phyloP scores from a whole-genome alignment of 2,113 vertebrate genomes.

The Paedocypris sp. region DNA sequence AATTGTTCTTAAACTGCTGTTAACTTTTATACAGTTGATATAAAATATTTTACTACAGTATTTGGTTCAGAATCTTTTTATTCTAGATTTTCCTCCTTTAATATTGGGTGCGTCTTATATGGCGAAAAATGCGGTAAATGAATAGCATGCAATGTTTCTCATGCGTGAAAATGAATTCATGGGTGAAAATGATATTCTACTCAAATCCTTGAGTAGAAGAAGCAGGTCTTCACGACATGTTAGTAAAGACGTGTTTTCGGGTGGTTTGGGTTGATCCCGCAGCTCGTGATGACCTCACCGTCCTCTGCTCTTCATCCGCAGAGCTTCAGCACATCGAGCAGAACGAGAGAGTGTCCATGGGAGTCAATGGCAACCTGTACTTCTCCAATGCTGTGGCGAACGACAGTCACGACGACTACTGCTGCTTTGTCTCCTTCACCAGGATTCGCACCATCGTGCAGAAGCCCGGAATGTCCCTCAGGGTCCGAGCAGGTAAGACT shows the following conservation, averaged over 20 bases:
- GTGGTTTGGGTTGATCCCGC: background rate
- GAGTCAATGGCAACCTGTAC: slow-evolving; percentile 81
- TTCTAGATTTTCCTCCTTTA: too few species aligned
- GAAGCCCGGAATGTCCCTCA: slow-evolving; percentile 74
- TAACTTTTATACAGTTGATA: too few species aligned
- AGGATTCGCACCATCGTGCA: slow-evolving; percentile 81
- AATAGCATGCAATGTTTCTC: too few species aligned
- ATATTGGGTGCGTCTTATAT: too few species aligned
- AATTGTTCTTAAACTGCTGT: too few species aligned
- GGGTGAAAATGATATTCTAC: too few species aligned
- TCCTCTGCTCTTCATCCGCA: slow-evolving; percentile 43
- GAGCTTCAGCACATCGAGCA: slow-evolving; percentile 79
- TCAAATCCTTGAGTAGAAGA: too few species aligned
- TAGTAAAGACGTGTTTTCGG: background rate
- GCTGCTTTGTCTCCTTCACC: slow-evolving; percentile 77
- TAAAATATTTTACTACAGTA: too few species aligned
- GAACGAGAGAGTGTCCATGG: slow-evolving; percentile 82
- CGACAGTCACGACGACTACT: slow-evolving; percentile 80
- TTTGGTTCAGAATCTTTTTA: too few species aligned
- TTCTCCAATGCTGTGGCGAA: slow-evolving; percentile 76
- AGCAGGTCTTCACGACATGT: too few species aligned
- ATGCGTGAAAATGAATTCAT: too few species aligned
- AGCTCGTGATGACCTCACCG: slow-evolving; percentile 3
- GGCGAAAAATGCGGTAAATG: too few species aligned
- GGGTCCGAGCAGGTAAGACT: slow-evolving; percentile 75